Evolutionary conservation across 2,888 invertebrate species (phyloP), one percentile per base, ranked within the genome.

Genomic region (Agonopterix arenella): DNA sequence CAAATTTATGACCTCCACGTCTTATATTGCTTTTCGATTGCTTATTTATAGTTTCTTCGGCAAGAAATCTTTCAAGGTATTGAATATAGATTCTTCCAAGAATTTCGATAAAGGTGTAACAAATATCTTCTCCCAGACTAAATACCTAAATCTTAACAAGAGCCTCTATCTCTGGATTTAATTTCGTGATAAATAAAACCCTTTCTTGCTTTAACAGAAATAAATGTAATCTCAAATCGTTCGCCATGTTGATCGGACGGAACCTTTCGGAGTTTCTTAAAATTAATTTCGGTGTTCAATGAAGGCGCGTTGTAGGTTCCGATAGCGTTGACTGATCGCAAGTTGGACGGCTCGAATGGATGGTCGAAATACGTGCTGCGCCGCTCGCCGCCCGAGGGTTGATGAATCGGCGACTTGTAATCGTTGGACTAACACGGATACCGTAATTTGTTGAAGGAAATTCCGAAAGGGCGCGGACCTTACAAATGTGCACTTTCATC

Each of bases 341-440:
- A 68, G 68, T 65, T 64, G 71, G 77, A 74, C 78, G 76, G 76
- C 60, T 58, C 64, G 68, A 76, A 85, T 84, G 78, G 84, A 88
- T 84, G 84, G 73, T 72, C 63, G 68, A 63, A 76, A 67, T 77
- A 86, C 86, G 86, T 88, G 85, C 80, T 68, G 62, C 69, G 74
- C 70, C 66, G 64, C 65, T 67, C 52, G 43, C 36, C 69, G 70
- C 68, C 73, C 69, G 62, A 58, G 48, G 67, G 61, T 72, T 85
- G 85, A 86, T 84, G 80, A 82, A 86, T 85, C 80, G 80, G 63
- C 74, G 72, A 71, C 82, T 83, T 84, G 84, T 84, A 85, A 85
- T 86, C 83, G 83, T 66, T 73, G 73, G 72, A 78, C 80, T 83
- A 79, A 83, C 83, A 83, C 76, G 76, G 75, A 73, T 74, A 73